These are phyloP conservation scores for Hippocampus comes DNA, from an alignment of 2,113 vertebrate species.

Conservation along the genomic window DNA sequence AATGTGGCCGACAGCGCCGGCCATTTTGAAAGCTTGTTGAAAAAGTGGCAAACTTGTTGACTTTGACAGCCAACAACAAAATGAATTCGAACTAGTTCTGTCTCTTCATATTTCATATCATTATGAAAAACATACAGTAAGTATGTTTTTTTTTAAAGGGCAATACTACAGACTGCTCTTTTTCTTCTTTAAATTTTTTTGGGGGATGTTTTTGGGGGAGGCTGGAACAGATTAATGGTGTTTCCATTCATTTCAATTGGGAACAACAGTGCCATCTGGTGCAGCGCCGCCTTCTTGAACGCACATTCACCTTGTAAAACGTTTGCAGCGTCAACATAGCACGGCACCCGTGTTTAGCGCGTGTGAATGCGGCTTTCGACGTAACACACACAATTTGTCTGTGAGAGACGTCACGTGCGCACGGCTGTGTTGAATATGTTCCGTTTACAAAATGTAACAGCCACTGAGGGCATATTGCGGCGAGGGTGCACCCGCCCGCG, in stretches of 20 bases:
- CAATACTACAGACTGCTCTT: no score
- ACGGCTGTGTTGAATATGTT: slow-evolving; percentile 59
- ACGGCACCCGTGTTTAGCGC: slow-evolving; percentile 10
- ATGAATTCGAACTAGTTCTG: no score
- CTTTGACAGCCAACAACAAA: slow-evolving; percentile 50
- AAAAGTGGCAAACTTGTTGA: slow-evolving; percentile 81
- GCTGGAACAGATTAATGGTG: no score
- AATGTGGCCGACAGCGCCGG: slow-evolving; percentile 6
- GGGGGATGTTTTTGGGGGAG: no score
- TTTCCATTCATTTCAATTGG: no score
- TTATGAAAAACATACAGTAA: no score
- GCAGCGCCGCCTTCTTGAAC: neutral
- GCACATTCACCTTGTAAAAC: slow-evolving; percentile 70
- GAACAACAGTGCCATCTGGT: neutral
- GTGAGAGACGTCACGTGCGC: slow-evolving; percentile 58
- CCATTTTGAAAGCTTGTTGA: slow-evolving; percentile 37
- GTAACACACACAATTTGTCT: slow-evolving; percentile 37
- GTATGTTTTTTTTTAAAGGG: no score
- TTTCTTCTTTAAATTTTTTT: no score
- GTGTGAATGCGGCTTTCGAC: neutral
- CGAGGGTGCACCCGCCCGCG: slow-evolving; percentile 47
- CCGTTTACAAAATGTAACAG: slow-evolving; percentile 41
- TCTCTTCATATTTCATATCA: no score
- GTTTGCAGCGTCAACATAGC: slow-evolving; percentile 72
- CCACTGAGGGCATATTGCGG: slow-evolving; percentile 55